Conservation (phyloP, 2,888 invertebrate genomes). For the Slavum lentiscoides region DNA sequence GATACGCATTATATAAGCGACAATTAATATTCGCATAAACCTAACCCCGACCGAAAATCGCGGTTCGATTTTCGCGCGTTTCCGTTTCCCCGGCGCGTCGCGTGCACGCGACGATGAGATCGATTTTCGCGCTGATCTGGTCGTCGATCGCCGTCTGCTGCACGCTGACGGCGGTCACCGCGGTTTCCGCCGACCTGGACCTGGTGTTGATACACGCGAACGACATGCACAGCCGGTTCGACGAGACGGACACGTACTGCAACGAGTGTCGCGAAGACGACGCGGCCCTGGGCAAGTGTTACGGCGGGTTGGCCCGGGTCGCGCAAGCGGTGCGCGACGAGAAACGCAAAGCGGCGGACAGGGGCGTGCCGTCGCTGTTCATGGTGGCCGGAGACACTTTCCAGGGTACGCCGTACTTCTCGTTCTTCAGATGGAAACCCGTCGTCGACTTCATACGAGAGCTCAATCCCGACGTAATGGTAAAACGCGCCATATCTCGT, state of each 20-base stretch:
- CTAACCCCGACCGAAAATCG: too few relatives aligned
- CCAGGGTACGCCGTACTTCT: conserved; percentile 87
- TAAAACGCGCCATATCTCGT: conserved; percentile 60
- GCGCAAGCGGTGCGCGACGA: conserved; percentile 64
- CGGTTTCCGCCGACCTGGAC: conserved; percentile 62
- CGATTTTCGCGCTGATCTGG: too few relatives aligned
- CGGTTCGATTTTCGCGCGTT: too few relatives aligned
- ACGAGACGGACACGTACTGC: conserved; percentile 67
- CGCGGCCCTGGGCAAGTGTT: conserved; percentile 64
- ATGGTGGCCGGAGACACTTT: conserved; percentile 92
- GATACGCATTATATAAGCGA: too few relatives aligned
- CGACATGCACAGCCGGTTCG: conserved; percentile 78
- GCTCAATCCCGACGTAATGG: conserved; percentile 82
- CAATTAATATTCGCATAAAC: too few relatives aligned
- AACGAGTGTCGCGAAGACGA: conserved; percentile 66
- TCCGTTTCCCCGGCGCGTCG: too few relatives aligned
- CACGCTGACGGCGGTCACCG: not conserved
- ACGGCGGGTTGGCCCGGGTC: conserved; percentile 81
- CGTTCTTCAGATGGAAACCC: conserved; percentile 78
- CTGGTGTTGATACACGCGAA: conserved; percentile 85
- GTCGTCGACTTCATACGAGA: conserved; percentile 78
- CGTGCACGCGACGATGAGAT: not conserved
- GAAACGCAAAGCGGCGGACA: conserved; percentile 62
- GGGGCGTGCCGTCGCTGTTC: conserved; percentile 72
- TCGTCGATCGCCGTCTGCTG: too few relatives aligned